Conservation (phyloP, 2,797 vertebrate species). For the Morelia viridis region DNA sequence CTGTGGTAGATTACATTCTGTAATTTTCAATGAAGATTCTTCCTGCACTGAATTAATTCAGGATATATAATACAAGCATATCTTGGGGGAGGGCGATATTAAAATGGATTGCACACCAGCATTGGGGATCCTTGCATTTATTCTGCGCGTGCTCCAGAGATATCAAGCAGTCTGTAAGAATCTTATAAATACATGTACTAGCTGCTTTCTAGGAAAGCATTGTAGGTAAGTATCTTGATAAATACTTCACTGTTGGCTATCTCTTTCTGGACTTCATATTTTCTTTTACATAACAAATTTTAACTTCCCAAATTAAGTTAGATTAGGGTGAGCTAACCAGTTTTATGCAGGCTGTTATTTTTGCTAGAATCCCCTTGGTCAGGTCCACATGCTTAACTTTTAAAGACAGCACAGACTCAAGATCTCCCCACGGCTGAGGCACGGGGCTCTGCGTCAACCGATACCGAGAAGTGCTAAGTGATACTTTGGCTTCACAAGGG, state of each 20-base stretch:
- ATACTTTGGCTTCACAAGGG: not conserved
- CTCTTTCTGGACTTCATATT: not conserved
- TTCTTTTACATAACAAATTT: not conserved
- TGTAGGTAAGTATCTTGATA: not conserved
- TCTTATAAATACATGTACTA: not conserved
- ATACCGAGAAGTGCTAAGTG: not conserved
- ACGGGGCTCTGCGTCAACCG: not conserved
- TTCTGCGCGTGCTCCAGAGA: not conserved
- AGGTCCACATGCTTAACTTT: not conserved
- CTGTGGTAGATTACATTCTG: not conserved
- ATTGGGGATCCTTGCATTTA: not conserved
- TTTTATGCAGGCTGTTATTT: not conserved
- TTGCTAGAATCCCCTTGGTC: not conserved
- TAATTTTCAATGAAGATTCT: not conserved
- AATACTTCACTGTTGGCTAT: not conserved
- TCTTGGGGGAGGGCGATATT: not conserved
- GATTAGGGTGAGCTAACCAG: not conserved
- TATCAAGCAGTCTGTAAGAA: not conserved
- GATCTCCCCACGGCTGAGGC: not conserved
- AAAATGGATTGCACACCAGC: not conserved
- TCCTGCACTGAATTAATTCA: not conserved
- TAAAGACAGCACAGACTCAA: not conserved
- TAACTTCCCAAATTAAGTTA: not conserved
- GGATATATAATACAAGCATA: not conserved
- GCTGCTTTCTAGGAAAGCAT: too few relatives aligned